Base-by-base conservation (phyloP, 2,797 vertebrate species). In the Girardinus metallicus region DNA sequence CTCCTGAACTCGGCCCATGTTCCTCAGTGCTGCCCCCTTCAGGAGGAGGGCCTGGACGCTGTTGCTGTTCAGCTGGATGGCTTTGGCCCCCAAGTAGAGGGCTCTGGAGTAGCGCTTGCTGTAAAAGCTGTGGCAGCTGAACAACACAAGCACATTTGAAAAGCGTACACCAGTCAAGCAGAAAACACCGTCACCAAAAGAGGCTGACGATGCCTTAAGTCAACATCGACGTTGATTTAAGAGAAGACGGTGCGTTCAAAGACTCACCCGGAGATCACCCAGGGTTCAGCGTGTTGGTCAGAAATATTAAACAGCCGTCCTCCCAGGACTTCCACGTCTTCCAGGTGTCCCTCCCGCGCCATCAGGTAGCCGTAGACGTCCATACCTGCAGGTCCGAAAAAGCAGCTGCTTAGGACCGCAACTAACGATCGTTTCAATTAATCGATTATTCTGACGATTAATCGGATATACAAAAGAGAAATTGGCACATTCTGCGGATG, bases 291-390 rank as follows among this genome's bases (percentile, higher is more conserved):
- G 0, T 99, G 99, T 53, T 99, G 99, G 88, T 99, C 98, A 18
- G 99, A 99, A 82, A 99, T 99, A 86, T 99, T 99, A 93, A 99
- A 99, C 51, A 99, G 95, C n/a, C 99, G 96, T 78, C 99, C 99
- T 86, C 99, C 99, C 8, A 99, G 95, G 86, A 97, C 98, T 88
- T 99, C 98, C 12, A 99, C 99, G 13, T 99, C 99, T 82, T 99
- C 99, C n/a, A 99, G 91, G 49, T 99, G 97, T 34, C 99, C 98
- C 88, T 99, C 99, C 0, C 98, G 96, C 0, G 99, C 99, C 96
- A 99, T 92, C 66, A 99, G 95, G 84, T 99, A 99, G 26, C 99
- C 99, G 16, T 99, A 99, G 1, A 99, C 98, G 79, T 99, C 99
- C 99, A 99, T 99, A 51, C 99, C 99, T 99, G 39, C 41, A 78